phyloP scores from a whole-genome alignment of 2,113 vertebrate species.

The Physeter macrocephalus region DNA sequence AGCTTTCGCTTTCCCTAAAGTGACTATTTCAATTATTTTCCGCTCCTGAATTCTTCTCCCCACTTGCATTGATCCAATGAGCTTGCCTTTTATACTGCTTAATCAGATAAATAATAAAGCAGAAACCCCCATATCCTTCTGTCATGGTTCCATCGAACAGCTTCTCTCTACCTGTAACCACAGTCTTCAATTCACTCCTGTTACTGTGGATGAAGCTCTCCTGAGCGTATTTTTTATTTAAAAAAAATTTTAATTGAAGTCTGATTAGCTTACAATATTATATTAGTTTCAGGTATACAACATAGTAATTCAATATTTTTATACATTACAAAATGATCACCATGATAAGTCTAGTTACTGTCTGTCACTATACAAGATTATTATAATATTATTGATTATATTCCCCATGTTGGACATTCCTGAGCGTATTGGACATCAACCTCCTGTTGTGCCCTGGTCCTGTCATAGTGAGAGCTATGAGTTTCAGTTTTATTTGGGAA shows the following conservation, averaged over 20 bases:
- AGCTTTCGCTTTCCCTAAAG: neutral
- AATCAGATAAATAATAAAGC: neutral
- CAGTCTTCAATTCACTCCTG: neutral
- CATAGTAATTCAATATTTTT: neutral
- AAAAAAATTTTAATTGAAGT: neutral
- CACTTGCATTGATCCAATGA: neutral
- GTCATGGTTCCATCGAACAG: neutral
- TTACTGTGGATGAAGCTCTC: neutral
- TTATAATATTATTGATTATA: neutral
- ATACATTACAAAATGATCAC: neutral
- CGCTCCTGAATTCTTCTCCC: neutral
- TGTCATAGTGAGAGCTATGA: neutral
- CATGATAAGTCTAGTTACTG: neutral
- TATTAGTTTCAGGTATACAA: neutral
- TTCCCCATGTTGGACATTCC: neutral
- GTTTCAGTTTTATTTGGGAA: neutral
- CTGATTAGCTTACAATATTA: neutral
- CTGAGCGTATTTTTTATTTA: neutral
- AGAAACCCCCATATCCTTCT: neutral
- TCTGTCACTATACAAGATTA: neutral
- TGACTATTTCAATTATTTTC: neutral
- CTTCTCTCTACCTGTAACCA: neutral
- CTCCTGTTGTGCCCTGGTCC: neutral
- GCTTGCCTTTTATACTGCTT: neutral
- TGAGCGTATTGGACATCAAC: accelerated